Percentiles rank a stretch among this genome's conserved stretches.
These are phyloP conservation scores for Drosophila navojoa DNA, from an alignment of 1,140 invertebrate genomes.

Conservation along the genomic window DNA sequence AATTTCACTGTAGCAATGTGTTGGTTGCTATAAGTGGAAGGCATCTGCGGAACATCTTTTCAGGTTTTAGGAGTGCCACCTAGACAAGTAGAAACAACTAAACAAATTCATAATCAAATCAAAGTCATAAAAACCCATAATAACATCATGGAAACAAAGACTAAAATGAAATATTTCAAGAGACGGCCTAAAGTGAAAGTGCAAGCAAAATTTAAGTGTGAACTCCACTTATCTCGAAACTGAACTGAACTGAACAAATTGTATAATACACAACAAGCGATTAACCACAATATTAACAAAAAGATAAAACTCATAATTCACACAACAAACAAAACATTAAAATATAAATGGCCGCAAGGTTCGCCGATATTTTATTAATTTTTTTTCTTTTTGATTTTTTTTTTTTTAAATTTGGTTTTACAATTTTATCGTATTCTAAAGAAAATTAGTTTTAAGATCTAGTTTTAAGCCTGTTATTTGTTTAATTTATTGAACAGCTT, in stretches of 20 bases:
- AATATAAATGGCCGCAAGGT: background rate
- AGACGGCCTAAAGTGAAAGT: slow-evolving; percentile 11
- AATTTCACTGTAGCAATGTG: background rate
- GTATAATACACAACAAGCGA: slow-evolving; percentile 23
- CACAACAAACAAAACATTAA: slow-evolving; percentile 27
- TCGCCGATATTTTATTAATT: slow-evolving; percentile 10
- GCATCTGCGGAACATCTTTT: slow-evolving; percentile 17
- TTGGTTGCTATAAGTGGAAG: background rate
- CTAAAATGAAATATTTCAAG: background rate
- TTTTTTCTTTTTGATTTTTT: slow-evolving; percentile 6
- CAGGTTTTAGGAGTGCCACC: slow-evolving; percentile 11
- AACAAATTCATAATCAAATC: slow-evolving; percentile 1
- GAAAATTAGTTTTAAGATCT: slow-evolving; percentile 61
- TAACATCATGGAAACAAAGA: background rate
- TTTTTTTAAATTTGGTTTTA: background rate
- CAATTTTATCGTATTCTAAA: slow-evolving; percentile 41
- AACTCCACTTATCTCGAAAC: slow-evolving; percentile 15
- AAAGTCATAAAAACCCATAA: background rate
- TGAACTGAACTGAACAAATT: slow-evolving; percentile 8
- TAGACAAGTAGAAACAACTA: background rate
- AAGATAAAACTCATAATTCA: slow-evolving; percentile 35
- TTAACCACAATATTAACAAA: slow-evolving; percentile 40
- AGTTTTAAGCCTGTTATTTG: slow-evolving; percentile 72
- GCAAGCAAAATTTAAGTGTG: slow-evolving; percentile 15
- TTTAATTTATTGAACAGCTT: slow-evolving; percentile 72